phyloP scores from a whole-genome alignment of 2,113 vertebrate species.

The Oreochromis niloticus region DNA sequence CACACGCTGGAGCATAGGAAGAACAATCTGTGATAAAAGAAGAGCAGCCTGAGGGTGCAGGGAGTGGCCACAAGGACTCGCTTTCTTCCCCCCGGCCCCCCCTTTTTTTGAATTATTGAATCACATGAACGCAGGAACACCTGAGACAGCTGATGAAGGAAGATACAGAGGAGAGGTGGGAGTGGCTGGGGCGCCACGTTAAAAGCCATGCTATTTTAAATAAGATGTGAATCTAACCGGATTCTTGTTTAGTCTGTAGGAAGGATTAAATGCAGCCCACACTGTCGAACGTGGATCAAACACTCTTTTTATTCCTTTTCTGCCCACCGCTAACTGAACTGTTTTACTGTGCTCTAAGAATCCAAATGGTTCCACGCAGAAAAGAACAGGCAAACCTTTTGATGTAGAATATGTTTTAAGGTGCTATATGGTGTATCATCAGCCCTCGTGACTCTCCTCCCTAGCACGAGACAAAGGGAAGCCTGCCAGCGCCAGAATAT shows the following conservation, averaged over 20 bases:
- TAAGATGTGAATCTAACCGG: neutral
- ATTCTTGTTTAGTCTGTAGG: slow-evolving; percentile 10
- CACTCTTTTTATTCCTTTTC: slow-evolving; percentile 7
- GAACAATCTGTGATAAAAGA: slow-evolving; percentile 54
- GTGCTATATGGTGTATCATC: slow-evolving; percentile 15
- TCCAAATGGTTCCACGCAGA: slow-evolving; percentile 8
- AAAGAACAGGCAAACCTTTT: slow-evolving; percentile 11
- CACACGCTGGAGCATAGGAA: slow-evolving; percentile 49
- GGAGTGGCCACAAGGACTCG: slow-evolving; percentile 34
- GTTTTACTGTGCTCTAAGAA: slow-evolving; percentile 19
- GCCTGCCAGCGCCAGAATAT: neutral
- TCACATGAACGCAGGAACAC: slow-evolving; percentile 31
- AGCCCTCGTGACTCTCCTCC: slow-evolving; percentile 7
- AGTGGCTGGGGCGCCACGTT: neutral
- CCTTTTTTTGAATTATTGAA: slow-evolving; percentile 51
- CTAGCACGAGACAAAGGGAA: neutral
- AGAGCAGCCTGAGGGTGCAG: slow-evolving; percentile 45
- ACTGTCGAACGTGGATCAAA: slow-evolving; percentile 30
- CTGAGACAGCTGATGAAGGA: slow-evolving; percentile 28
- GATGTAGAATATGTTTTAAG: slow-evolving; percentile 33
- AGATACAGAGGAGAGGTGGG: neutral
- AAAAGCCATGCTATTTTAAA: neutral
- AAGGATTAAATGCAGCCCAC: slow-evolving; percentile 38
- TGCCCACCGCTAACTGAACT: slow-evolving; percentile 28
- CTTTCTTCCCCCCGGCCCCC: slow-evolving; percentile 15